Evolutionary conservation across 1,140 invertebrate species (phyloP).

Genomic region (Mactra quadrangularis): DNA sequence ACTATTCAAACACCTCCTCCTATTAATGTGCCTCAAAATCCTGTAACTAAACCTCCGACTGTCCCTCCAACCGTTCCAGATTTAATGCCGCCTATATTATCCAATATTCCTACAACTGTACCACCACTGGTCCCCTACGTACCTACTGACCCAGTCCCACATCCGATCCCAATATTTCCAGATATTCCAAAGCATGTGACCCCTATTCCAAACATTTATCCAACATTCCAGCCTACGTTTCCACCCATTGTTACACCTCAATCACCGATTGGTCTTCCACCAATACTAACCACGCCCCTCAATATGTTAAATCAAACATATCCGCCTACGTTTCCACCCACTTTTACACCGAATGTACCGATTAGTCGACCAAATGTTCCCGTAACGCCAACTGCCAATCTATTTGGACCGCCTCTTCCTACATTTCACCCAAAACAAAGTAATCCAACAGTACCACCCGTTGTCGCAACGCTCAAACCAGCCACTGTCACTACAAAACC

Average conservation of each 20-base stretch:
- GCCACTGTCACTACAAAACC: neutral
- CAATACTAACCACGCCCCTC: neutral
- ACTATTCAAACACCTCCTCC: too few species aligned
- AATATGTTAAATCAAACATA: neutral
- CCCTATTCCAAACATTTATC: neutral
- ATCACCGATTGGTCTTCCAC: neutral
- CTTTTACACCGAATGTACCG: neutral
- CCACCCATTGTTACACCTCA: neutral
- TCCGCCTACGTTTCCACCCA: neutral
- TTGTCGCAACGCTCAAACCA: neutral
- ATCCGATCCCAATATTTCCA: neutral
- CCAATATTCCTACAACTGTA: neutral
- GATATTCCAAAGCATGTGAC: neutral
- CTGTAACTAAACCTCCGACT: neutral
- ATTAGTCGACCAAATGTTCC: neutral
- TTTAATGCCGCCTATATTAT: neutral
- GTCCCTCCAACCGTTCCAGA: conserved; percentile 1
- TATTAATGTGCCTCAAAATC: neutral
- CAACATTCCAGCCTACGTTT: neutral
- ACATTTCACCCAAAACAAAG: neutral
- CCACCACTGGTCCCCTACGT: neutral
- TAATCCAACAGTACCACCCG: neutral
- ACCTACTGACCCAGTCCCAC: neutral
- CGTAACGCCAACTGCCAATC: neutral
- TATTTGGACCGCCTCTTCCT: neutral